Evolutionary conservation across 2,113 vertebrate species (phyloP).

Genomic region (Progne subis): DNA sequence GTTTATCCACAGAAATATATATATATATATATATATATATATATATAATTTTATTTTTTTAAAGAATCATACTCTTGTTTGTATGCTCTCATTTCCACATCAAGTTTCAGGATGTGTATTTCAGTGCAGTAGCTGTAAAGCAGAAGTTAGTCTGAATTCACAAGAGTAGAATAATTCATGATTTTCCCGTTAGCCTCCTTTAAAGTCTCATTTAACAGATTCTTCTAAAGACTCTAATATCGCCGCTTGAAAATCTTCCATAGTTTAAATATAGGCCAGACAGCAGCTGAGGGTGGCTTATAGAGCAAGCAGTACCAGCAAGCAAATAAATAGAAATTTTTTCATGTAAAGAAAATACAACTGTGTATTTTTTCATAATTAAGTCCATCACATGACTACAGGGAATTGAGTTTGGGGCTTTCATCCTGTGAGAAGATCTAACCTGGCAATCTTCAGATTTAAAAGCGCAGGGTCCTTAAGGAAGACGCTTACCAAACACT

Average conservation of each 20-base stretch:
- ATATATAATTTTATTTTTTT: not conserved
- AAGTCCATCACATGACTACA: not conserved
- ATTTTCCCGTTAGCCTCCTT: not conserved
- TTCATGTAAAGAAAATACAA: not conserved
- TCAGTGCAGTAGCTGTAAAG: not conserved
- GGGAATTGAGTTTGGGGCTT: not conserved
- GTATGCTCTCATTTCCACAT: not conserved
- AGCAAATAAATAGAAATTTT: not conserved
- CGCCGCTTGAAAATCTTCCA: not conserved
- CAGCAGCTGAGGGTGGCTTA: not conserved
- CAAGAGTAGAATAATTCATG: not conserved
- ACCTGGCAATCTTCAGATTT: not conserved
- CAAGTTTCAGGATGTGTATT: not conserved
- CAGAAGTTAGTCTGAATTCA: not conserved
- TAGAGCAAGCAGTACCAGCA: not conserved
- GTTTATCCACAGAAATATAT: not conserved
- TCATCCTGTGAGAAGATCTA: not conserved
- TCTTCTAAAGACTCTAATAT: not conserved
- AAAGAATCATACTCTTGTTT: not conserved
- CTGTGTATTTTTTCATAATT: not conserved
- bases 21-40: too few species aligned
- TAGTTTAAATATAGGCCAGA: not conserved
- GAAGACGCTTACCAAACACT: constrained; percentile 85
- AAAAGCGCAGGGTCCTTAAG: not conserved
- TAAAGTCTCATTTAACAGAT: not conserved